Base-by-base conservation (phyloP, 2,888 invertebrate genomes). In the Caenorhabditis sp. region DNA sequence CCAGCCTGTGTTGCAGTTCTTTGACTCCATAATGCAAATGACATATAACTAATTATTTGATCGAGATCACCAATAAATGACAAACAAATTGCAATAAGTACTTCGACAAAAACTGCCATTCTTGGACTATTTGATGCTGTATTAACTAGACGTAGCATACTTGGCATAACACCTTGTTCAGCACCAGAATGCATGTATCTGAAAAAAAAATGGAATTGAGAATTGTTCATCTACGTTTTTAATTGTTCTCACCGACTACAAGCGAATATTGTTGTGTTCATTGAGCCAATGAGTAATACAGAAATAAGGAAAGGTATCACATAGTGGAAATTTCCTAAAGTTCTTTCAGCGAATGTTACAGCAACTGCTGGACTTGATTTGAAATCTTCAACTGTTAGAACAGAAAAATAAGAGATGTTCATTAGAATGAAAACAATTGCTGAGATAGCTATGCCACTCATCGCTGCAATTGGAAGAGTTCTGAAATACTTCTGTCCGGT, bases 351-450 rank as follows among this genome's bases (percentile, higher is more conserved):
- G 60, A 86, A 85, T 10, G 65, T 71, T 89, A 93, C 93, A 62
- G 95, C 95, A 0, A 95, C 94, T 20, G 94, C 94, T 67, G 93
- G 91, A 2, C 93, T 93, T 38, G 91, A 90, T 80, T 92, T 90
- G 91, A 95, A 92, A 89, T 95, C 94, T 25, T 90, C 89, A 63
- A 93, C 92, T 8, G 93, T 91, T 25, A 95, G 91, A 21, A 95
- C 93, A 0, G 93, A 92, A 89, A 95, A 94, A 90, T 95, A 95
- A 49, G 95, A 94, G 80, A 95, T 90, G 89, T 95, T 95, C 10
- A 94, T 93, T 85, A 94, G 89, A 59, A 94, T 93, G 89, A 95
- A 95, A 68, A 95, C 77, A 7, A 73, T 49, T 0, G 83, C 82
- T 1, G 85, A 80, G 14, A 83, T 79, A 1, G 57, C 61, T 10